Conservation (phyloP, 2,888 invertebrate genomes). For the Tribolium freemani region DNA sequence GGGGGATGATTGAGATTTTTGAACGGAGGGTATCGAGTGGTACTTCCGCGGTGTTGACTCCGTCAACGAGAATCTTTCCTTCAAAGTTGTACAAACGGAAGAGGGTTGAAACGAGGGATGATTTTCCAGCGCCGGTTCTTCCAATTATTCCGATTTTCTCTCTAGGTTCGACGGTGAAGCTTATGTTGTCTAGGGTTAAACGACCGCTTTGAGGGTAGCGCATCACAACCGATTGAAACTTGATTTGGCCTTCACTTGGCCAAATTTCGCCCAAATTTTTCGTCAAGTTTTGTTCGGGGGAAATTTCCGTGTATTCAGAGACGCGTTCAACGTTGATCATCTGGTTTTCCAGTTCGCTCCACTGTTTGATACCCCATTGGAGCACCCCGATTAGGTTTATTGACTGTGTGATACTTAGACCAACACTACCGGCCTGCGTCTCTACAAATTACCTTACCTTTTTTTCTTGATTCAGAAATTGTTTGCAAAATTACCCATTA, state of each 20-base stretch:
- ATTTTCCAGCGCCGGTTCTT: conserved; percentile 86
- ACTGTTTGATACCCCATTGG: conserved; percentile 80
- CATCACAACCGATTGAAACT: conserved; percentile 78
- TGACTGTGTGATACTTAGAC: conserved; percentile 86
- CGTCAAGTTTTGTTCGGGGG: conserved; percentile 63
- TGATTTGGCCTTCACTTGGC: conserved; percentile 79
- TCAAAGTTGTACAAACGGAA: conserved; percentile 84
- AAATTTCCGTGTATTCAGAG: conserved; percentile 65
- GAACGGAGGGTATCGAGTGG: conserved; percentile 82
- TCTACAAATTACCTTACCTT: conserved; percentile 32
- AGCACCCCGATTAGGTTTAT: conserved; percentile 79
- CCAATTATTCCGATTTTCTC: conserved; percentile 85
- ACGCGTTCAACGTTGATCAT: conserved; percentile 92
- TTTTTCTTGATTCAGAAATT: neutral
- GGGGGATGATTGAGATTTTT: conserved; percentile 86
- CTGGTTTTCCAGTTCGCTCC: conserved; percentile 83
- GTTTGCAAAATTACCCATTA: conserved; percentile 45
- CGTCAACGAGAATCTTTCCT: conserved; percentile 86
- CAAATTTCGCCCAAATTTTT: conserved; percentile 67
- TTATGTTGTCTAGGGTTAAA: conserved; percentile 80
- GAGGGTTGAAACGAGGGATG: conserved; percentile 80
- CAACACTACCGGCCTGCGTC: conserved; percentile 76
- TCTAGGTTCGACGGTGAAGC: conserved; percentile 75
- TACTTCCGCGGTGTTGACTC: conserved; percentile 76
- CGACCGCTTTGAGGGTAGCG: conserved; percentile 80